phyloP scores from a whole-genome alignment of 2,113 vertebrate genomes.

The Morone saxatilis region DNA sequence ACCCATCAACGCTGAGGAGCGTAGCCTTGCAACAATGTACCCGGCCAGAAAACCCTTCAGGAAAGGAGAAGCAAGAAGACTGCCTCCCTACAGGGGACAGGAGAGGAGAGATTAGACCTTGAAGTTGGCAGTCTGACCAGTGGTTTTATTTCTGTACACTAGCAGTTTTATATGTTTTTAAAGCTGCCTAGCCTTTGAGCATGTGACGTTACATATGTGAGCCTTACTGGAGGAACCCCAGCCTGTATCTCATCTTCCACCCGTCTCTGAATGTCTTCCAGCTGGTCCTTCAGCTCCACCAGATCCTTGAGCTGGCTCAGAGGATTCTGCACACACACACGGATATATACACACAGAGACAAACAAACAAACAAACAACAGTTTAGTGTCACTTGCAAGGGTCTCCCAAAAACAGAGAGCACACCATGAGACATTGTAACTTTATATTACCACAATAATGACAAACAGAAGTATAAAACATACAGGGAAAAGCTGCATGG shows the following conservation, averaged over 20 bases:
- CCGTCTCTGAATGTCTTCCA: conserved; percentile 90
- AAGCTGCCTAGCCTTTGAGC: not conserved
- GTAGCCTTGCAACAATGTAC: conserved; percentile 91
- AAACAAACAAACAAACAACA: not conserved
- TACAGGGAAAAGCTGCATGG: not conserved
- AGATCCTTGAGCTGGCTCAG: conserved; percentile 91
- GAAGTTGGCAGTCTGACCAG: not conserved
- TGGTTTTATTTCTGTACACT: not conserved
- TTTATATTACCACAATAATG: not conserved
- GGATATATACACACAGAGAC: not conserved
- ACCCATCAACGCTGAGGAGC: conserved; percentile 90
- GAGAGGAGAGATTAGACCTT: conserved; percentile 19
- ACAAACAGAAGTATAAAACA: not conserved
- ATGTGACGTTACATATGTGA: not conserved
- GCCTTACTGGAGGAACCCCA: conserved; percentile 85
- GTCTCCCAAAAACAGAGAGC: not conserved
- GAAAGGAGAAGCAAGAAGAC: conserved; percentile 92
- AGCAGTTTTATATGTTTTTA: not conserved
- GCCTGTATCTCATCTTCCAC: conserved; percentile 92
- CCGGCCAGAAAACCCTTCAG: conserved; percentile 95
- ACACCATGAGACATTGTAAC: not conserved
- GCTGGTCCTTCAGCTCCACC: conserved; percentile 91
- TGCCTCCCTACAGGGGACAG: conserved; percentile 86
- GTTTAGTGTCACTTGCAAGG: not conserved
- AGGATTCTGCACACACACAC: conserved; percentile 83